These are phyloP conservation scores for Deilephila elpenor DNA, from an alignment of 2,888 invertebrate species.

Conservation along the genomic window DNA sequence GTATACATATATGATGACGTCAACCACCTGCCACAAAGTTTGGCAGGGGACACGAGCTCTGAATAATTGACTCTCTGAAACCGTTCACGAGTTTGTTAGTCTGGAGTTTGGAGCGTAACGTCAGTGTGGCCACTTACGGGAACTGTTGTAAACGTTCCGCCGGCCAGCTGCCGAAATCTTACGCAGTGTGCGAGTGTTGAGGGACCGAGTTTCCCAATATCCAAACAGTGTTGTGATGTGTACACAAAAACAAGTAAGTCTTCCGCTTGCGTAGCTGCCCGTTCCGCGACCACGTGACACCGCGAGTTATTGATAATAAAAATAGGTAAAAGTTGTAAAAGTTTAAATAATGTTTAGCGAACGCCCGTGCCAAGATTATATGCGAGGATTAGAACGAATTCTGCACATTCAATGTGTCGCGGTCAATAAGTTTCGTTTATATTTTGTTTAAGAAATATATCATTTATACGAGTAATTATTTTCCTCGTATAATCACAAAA, in stretches of 20 bases:
- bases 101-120: constrained; percentile 73
- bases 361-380: constrained; percentile 29
- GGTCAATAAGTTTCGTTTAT: background rate
- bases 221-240: constrained; percentile 26
- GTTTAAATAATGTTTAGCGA: constrained; percentile 26
- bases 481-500: constrained; percentile 33
- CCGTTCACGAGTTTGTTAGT: constrained; percentile 76
- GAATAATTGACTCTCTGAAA: constrained; percentile 78
- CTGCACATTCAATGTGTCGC: constrained; percentile 13
- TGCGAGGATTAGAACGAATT: constrained; percentile 10
- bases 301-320: constrained; percentile 28
- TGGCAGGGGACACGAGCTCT: constrained; percentile 80
- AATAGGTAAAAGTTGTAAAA: constrained; percentile 31
- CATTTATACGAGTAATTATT: constrained; percentile 4
- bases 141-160: constrained; percentile 43
- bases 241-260: constrained; percentile 19
- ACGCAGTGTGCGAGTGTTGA: constrained; percentile 24
- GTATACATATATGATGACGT: constrained; percentile 72
- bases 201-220: constrained; percentile 9
- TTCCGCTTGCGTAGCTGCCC: background rate
- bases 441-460: constrained; percentile 6
- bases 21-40: constrained; percentile 78
- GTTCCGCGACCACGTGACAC: constrained; percentile 26
- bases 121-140: constrained; percentile 53
- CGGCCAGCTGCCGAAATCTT: constrained; percentile 40